Conservation (phyloP, 2,888 invertebrate genomes). For the Vandiemenella viatica region DNA sequence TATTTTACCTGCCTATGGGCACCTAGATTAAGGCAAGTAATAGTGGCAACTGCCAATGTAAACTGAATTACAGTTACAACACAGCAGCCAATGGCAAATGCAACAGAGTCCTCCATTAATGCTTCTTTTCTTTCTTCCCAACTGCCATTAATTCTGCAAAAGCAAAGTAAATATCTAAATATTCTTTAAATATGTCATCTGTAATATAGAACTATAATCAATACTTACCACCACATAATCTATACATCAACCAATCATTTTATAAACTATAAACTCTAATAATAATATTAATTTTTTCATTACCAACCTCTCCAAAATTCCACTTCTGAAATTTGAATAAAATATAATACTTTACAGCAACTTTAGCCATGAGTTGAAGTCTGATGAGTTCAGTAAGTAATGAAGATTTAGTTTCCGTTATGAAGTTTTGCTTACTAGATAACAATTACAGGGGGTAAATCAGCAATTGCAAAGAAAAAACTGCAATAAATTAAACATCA, state of each 20-base stretch:
- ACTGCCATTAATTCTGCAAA: conserved; percentile 9
- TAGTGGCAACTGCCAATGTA: conserved; percentile 2
- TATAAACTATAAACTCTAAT: background rate
- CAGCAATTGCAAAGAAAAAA: too few species aligned
- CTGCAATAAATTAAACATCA: too few species aligned
- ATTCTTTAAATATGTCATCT: background rate
- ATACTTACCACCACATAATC: background rate
- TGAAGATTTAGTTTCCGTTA: too few species aligned
- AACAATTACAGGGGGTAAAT: too few species aligned
- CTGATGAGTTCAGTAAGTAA: too few species aligned
- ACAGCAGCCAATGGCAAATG: conserved; percentile 10
- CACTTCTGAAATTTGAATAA: too few species aligned
- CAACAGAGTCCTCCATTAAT: conserved; percentile 9
- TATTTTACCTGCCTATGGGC: conserved; percentile 27
- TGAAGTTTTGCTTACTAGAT: too few species aligned
- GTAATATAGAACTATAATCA: background rate
- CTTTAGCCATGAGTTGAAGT: too few species aligned
- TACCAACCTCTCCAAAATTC: too few species aligned
- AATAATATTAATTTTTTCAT: too few species aligned
- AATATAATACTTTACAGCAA: too few species aligned
- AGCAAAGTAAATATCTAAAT: background rate
- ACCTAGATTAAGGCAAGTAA: conserved; percentile 8
- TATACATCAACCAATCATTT: background rate
- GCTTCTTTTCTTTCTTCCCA: conserved; percentile 9
- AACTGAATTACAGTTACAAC: conserved; percentile 7